Conservation (phyloP, 2,888 invertebrate genomes). For the Malthinus seriepunctatus region DNA sequence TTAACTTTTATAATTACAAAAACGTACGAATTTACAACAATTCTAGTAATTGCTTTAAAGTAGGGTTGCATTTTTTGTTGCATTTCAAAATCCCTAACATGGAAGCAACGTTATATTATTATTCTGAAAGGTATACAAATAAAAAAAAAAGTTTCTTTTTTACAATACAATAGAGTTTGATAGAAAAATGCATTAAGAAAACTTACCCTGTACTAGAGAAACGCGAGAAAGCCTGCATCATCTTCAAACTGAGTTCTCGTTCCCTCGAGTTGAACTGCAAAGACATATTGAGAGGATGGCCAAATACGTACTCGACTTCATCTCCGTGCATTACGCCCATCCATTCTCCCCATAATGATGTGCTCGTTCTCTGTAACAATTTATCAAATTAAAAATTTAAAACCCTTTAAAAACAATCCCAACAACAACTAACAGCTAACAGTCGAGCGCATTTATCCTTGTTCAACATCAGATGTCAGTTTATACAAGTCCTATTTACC, state of each 20-base stretch:
- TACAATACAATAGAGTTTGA: neutral
- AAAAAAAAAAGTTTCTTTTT: neutral
- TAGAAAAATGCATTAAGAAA: conserved; percentile 15
- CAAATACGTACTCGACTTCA: conserved; percentile 97
- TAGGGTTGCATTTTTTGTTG: neutral
- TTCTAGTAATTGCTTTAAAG: neutral
- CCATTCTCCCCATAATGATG: conserved; percentile 97
- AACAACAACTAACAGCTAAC: conserved; percentile 1
- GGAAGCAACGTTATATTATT: neutral
- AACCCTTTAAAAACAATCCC: neutral
- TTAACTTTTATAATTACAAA: neutral
- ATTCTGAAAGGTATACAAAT: no score
- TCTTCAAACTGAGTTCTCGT: conserved; percentile 83
- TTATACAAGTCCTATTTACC: conserved; percentile 20
- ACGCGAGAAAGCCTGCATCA: conserved; percentile 91
- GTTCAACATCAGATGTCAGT: conserved; percentile 14
- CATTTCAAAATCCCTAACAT: neutral
- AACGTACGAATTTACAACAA: neutral
- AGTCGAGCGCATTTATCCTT: conserved; percentile 11
- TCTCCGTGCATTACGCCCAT: conserved; percentile 99
- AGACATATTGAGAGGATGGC: conserved; percentile 89
- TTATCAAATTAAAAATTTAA: neutral
- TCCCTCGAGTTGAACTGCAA: conserved; percentile 85
- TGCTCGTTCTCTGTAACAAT: conserved; percentile 79
- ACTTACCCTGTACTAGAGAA: conserved; percentile 94